A percentile compares a stretch with the other conserved stretches of the same genome.
Evolutionary conservation across 2,113 vertebrate genomes (phyloP).

Genomic region (Corythornis vintsioides): DNA sequence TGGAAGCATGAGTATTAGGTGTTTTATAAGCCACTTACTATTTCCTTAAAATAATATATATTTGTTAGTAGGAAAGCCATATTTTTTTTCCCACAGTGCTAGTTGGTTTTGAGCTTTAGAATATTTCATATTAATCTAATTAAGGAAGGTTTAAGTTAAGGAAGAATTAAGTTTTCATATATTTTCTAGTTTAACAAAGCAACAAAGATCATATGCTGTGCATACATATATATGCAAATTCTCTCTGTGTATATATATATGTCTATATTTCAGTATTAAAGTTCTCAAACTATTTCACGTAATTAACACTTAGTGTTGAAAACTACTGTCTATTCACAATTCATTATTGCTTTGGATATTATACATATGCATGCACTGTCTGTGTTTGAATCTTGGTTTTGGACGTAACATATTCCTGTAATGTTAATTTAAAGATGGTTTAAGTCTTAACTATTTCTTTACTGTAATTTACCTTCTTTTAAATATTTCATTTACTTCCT

Average conservation of each 20-base stretch:
- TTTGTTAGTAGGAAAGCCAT: neutral
- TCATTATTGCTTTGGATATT: neutral
- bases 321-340: neutral
- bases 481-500: neutral
- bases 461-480: neutral
- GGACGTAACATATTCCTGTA: neutral
- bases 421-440: neutral
- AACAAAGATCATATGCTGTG: neutral
- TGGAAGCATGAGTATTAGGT: fast-evolving
- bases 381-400: neutral
- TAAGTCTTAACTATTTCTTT: neutral
- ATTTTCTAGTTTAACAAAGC: neutral
- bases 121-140: neutral
- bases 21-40: neutral
- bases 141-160: neutral
- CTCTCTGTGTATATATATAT: neutral
- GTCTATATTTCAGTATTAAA: neutral
- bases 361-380: neutral
- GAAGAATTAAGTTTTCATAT: neutral
- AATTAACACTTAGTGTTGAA: neutral
- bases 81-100: neutral
- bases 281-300: neutral
- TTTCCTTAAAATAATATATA: neutral
- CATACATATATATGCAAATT: neutral
- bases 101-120: neutral